Conservation (phyloP, 2,888 invertebrate species). For the Merodon equestris region DNA sequence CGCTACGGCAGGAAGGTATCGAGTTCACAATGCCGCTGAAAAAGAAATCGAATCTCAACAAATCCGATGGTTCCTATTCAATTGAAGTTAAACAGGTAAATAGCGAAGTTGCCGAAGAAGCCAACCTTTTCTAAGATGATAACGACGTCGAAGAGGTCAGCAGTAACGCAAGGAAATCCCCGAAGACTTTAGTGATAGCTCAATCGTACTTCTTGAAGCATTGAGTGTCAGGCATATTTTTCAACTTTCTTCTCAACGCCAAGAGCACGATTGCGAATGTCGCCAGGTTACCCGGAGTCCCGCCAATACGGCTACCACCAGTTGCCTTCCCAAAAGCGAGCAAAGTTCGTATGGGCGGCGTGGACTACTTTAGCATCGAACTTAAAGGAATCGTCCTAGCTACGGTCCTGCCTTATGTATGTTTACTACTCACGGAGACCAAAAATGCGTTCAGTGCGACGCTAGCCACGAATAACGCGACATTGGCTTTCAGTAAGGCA, state of each 20-base stretch:
- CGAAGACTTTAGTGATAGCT: conserved; percentile 89
- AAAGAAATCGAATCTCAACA: conserved; percentile 73
- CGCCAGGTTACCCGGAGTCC: conserved; percentile 93
- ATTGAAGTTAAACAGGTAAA: conserved; percentile 67
- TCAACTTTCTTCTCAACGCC: conserved; percentile 94
- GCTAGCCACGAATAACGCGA: conserved; percentile 84
- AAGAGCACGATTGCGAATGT: conserved; percentile 87
- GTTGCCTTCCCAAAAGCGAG: conserved; percentile 93
- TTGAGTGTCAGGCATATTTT: conserved; percentile 92
- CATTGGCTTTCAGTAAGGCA: conserved; percentile 85
- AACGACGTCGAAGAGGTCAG: conserved; percentile 82
- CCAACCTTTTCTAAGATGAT: conserved; percentile 69
- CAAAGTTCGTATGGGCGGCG: conserved; percentile 84
- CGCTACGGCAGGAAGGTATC: conserved; percentile 91
- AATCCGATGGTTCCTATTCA: conserved; percentile 70
- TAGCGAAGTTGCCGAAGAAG: conserved; percentile 65
- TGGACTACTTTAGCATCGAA: conserved; percentile 90
- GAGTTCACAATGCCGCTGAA: conserved; percentile 91
- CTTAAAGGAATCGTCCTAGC: conserved; percentile 92
- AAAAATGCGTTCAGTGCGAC: conserved; percentile 87
- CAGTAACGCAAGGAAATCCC: conserved; percentile 83
- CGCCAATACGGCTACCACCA: conserved; percentile 95
- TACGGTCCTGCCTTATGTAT: conserved; percentile 86
- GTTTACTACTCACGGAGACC: conserved; percentile 83
- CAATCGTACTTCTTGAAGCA: conserved; percentile 88